Percentiles rank a stretch among this genome's conserved stretches.
phyloP scores from a whole-genome alignment of 2,888 invertebrate species.

The Theretra japonica region DNA sequence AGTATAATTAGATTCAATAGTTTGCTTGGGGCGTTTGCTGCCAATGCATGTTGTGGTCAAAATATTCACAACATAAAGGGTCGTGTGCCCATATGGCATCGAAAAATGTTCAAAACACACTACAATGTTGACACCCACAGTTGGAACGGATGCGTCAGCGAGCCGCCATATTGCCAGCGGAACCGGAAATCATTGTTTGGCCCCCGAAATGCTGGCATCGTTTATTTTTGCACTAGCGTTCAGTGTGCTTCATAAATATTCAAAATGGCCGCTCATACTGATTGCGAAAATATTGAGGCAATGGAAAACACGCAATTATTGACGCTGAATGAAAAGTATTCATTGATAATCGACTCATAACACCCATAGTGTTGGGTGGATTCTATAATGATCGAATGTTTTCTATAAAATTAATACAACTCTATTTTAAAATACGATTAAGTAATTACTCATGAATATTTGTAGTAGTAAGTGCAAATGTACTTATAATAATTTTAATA shows the following conservation, averaged over 20 bases:
- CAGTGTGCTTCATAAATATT: conserved; percentile 15
- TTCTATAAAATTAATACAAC: neutral
- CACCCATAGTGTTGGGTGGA: neutral
- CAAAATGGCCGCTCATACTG: conserved; percentile 1
- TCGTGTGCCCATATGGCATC: neutral
- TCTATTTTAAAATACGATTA: neutral
- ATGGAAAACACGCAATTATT: conserved; percentile 1
- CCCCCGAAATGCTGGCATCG: conserved; percentile 35
- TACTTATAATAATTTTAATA: too few species aligned
- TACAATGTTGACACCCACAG: conserved; percentile 33
- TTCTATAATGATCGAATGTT: neutral
- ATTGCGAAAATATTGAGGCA: conserved; percentile 10
- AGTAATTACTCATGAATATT: too few species aligned
- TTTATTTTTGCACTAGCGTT: conserved; percentile 25
- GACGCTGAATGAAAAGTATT: neutral
- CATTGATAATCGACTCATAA: conserved; percentile 12
- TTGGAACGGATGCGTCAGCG: conserved; percentile 48
- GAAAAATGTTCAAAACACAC: conserved; percentile 2
- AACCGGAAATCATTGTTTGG: conserved; percentile 66
- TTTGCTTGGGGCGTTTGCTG: too few species aligned
- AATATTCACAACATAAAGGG: neutral
- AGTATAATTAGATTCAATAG: too few species aligned
- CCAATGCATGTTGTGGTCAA: too few species aligned
- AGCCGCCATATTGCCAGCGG: conserved; percentile 65
- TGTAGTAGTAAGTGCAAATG: too few species aligned